Percentiles rank a stretch among this genome's conserved stretches.
These are phyloP conservation scores for Macrotus californicus DNA, from an alignment of 2,113 vertebrate genomes.

Conservation along the genomic window DNA sequence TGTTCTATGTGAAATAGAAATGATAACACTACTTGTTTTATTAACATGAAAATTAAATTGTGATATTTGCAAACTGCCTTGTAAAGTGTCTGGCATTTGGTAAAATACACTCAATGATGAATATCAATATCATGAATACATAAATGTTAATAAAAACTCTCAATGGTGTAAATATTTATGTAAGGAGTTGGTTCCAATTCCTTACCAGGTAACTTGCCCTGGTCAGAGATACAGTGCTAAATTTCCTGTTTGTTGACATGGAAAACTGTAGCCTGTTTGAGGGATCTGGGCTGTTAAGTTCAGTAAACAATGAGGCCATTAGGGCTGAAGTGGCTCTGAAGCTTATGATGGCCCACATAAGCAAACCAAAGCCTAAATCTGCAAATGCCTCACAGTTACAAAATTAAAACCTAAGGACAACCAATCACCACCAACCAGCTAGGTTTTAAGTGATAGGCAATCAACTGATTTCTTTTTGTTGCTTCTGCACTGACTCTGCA, in stretches of 20 bases:
- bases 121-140: background rate
- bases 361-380: background rate
- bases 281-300: background rate
- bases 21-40: background rate
- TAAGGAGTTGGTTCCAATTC: background rate
- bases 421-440: background rate
- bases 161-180: background rate
- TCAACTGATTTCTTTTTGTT: background rate
- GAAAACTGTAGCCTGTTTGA: background rate
- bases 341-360: background rate
- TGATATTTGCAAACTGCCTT: background rate
- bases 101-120: background rate
- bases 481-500: background rate
- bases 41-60: background rate
- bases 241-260: background rate
- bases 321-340: background rate
- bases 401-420: background rate
- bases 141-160: background rate
- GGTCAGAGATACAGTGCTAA: background rate
- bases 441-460: background rate
- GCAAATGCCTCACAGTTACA: background rate
- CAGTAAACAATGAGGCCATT: background rate
- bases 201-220: background rate
- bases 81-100: background rate
- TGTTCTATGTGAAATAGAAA: background rate